These are phyloP conservation scores for Teinopalpus imperialis DNA, from an alignment of 2,888 invertebrate genomes.

Conservation along the genomic window DNA sequence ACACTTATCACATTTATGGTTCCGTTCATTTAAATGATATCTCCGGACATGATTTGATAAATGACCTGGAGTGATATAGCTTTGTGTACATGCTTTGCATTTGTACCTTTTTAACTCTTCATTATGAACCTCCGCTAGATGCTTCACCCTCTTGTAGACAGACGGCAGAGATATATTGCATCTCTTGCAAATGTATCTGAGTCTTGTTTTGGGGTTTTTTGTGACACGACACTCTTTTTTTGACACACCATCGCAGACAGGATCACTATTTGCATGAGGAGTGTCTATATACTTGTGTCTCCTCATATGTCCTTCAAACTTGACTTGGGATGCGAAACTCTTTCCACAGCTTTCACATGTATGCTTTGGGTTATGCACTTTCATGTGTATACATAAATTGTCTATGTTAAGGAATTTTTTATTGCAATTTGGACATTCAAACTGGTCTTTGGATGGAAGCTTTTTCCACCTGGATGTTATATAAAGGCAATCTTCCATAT, in stretches of 20 bases:
- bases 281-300: constrained; percentile 76
- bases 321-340: constrained; percentile 75
- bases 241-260: constrained; percentile 65
- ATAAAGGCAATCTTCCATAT: constrained; percentile 54
- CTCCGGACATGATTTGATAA: constrained; percentile 67
- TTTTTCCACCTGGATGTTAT: constrained; percentile 53
- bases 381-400: constrained; percentile 75
- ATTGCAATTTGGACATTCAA: constrained; percentile 69
- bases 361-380: constrained; percentile 73
- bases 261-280: constrained; percentile 61
- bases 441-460: constrained; percentile 68
- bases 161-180: constrained; percentile 67
- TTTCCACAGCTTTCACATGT: constrained; percentile 79
- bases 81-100: constrained; percentile 70
- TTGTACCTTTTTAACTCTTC: constrained; percentile 72
- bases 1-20: constrained; percentile 76
- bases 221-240: constrained; percentile 72
- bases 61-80: constrained; percentile 74
- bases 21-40: constrained; percentile 70
- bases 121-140: constrained; percentile 69
- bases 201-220: constrained; percentile 68
- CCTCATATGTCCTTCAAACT: constrained; percentile 73
- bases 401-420: constrained; percentile 69
- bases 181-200: constrained; percentile 65
- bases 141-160: constrained; percentile 70